These are phyloP conservation scores for Brachystomella parvula DNA, from an alignment of 1,140 invertebrate species.

Conservation along the genomic window DNA sequence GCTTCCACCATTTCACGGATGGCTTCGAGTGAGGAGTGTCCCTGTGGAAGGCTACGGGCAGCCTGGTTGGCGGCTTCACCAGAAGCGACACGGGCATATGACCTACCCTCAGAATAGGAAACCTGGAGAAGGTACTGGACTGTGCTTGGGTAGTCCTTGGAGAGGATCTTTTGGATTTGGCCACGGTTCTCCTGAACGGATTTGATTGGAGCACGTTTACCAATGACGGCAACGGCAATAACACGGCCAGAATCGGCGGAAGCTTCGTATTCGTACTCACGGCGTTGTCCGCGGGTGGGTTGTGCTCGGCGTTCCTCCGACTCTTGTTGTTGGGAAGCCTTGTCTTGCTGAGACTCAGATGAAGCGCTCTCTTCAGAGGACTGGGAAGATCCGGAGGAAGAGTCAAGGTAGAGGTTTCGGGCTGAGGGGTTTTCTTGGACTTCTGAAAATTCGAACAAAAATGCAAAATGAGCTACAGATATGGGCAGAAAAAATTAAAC, in stretches of 20 bases:
- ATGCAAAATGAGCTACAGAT: no score
- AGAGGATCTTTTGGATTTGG: slow-evolving; percentile 15
- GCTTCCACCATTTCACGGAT: slow-evolving; percentile 26
- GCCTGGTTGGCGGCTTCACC: slow-evolving; percentile 34
- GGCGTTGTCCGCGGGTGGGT: background rate
- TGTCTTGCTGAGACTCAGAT: background rate
- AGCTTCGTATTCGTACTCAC: background rate
- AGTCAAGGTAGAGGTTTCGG: background rate
- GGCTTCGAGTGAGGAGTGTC: slow-evolving; percentile 20
- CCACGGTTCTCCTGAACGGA: background rate
- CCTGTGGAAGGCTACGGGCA: slow-evolving; percentile 18
- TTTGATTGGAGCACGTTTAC: slow-evolving; percentile 25
- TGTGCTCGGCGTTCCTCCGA: background rate
- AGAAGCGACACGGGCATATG: slow-evolving; percentile 23
- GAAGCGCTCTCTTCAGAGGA: slow-evolving; percentile 9
- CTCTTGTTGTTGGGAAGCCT: background rate
- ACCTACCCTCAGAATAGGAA: background rate
- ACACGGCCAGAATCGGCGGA: slow-evolving; percentile 6
- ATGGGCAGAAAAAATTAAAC: background rate
- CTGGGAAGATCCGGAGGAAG: slow-evolving; percentile 9
- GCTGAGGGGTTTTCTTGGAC: background rate
- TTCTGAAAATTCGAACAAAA: background rate
- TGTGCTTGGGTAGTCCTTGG: slow-evolving; percentile 9
- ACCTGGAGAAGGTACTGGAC: slow-evolving; percentile 30
- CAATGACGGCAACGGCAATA: slow-evolving; percentile 25